These are phyloP conservation scores for Acipenser transmontanus DNA, from an alignment of 2,797 vertebrate genomes.

Conservation along the genomic window DNA sequence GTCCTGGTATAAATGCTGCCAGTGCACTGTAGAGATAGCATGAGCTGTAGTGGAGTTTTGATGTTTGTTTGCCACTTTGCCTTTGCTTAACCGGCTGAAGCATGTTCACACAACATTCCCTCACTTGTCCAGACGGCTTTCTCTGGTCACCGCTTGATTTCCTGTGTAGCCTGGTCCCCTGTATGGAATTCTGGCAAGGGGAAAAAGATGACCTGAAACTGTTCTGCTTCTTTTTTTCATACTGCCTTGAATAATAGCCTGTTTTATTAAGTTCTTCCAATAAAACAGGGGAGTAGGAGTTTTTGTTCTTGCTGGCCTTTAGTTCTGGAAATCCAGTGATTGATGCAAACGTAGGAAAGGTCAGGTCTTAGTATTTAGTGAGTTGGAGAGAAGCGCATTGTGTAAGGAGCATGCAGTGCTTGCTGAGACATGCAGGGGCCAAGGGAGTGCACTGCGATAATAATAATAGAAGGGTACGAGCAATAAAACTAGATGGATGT, in stretches of 20 bases:
- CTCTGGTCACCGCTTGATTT: constrained; percentile 6
- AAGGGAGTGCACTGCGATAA: constrained; percentile 16
- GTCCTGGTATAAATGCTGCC: too few relatives aligned
- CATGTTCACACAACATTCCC: too few relatives aligned
- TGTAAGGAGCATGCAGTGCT: constrained; percentile 17
- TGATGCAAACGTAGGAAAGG: constrained; percentile 1
- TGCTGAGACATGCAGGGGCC: constrained; percentile 22
- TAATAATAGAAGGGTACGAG: not conserved
- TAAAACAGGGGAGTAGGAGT: constrained; percentile 3
- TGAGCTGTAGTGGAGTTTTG: too few relatives aligned
- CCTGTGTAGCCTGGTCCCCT: not conserved
- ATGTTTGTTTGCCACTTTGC: too few relatives aligned
- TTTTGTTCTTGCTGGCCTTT: constrained; percentile 21
- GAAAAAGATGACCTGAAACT: constrained; percentile 8
- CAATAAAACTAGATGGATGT: constrained; percentile 11
- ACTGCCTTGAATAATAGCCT: constrained; percentile 7
- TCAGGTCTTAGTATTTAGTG: not conserved
- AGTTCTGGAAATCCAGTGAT: not conserved
- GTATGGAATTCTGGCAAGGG: not conserved
- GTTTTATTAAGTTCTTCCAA: constrained; percentile 11
- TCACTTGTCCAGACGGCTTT: not conserved
- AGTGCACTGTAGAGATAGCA: too few relatives aligned
- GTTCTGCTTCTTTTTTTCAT: not conserved
- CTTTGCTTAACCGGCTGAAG: too few relatives aligned
- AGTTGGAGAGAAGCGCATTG: constrained; percentile 7